A percentile compares a stretch with the other conserved stretches of the same genome.
These are phyloP conservation scores for Temnothorax longispinosus DNA, from an alignment of 1,140 invertebrate species.

Conservation along the genomic window DNA sequence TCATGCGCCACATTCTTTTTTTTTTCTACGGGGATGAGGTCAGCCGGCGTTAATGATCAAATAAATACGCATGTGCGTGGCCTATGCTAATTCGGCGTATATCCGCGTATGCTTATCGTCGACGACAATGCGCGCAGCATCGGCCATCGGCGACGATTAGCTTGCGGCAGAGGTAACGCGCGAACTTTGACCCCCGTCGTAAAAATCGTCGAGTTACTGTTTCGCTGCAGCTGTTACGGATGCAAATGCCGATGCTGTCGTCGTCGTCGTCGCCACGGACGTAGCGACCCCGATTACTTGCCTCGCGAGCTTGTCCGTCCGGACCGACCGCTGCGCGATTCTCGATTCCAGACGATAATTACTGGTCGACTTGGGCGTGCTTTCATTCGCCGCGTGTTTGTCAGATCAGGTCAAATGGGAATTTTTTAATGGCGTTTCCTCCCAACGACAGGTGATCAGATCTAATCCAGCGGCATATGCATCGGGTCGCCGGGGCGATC, in stretches of 20 bases:
- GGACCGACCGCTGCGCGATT: conserved; percentile 11
- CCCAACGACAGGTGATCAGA: conserved; percentile 34
- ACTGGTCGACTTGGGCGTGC: not conserved
- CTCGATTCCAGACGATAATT: conserved; percentile 36
- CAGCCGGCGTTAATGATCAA: conserved; percentile 63
- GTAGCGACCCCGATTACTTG: conserved; percentile 24
- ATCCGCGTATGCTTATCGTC: conserved; percentile 11
- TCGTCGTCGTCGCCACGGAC: conserved; percentile 20
- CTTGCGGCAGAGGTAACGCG: conserved; percentile 68
- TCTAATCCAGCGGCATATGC: conserved; percentile 2
- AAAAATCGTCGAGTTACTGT: conserved; percentile 78
- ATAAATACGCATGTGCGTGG: conserved; percentile 71
- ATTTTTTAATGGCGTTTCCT: not conserved
- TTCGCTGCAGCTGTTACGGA: conserved; percentile 76
- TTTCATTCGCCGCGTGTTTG: not conserved
- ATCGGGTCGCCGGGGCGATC: not conserved
- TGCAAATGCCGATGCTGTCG: conserved; percentile 72
- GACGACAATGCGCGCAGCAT: conserved; percentile 59
- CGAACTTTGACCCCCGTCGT: conserved; percentile 78
- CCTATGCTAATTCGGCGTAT: conserved; percentile 70
- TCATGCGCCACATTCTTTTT: not conserved
- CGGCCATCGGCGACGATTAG: conserved; percentile 65
- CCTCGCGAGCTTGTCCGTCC: not conserved
- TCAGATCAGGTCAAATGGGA: not conserved
- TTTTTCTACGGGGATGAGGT: conserved; percentile 41